Conservation (phyloP, 1,140 invertebrate species). For the Kradibia gibbosae region DNA sequence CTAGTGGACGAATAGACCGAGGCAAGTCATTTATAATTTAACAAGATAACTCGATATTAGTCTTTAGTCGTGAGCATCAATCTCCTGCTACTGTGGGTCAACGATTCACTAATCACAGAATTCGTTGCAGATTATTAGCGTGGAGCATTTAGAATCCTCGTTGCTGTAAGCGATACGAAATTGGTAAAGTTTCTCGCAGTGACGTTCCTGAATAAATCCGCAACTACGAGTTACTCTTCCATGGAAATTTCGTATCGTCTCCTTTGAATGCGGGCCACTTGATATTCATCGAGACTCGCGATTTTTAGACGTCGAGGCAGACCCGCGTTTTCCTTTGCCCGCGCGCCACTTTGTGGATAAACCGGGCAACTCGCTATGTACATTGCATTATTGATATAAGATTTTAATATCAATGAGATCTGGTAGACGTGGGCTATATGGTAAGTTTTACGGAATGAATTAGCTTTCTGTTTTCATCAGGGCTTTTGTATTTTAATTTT, state of each 20-base stretch:
- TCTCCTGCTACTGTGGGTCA: neutral
- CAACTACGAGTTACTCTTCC: neutral
- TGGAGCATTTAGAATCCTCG: neutral
- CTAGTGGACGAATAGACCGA: neutral
- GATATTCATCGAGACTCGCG: slow-evolving; percentile 40
- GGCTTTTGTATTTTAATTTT: neutral
- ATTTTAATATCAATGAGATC: slow-evolving; percentile 12
- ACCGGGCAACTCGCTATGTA: neutral
- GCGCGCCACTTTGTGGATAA: neutral
- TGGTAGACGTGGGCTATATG: neutral
- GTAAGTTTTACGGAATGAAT: neutral
- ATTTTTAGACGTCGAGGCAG: slow-evolving; percentile 4
- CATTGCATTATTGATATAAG: slow-evolving; percentile 31
- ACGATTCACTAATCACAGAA: neutral
- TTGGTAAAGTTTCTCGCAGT: slow-evolving; percentile 63
- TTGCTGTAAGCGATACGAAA: slow-evolving; percentile 52
- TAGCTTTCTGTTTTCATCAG: neutral
- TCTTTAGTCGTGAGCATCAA: slow-evolving; percentile 37
- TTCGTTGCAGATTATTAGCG: neutral
- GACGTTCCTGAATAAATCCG: slow-evolving; percentile 63
- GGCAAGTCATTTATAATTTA: slow-evolving; percentile 55
- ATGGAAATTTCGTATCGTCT: neutral
- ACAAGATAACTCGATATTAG: slow-evolving; percentile 67
- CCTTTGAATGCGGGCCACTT: slow-evolving; percentile 39
- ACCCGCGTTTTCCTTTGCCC: neutral